Base-by-base conservation (phyloP, 2,113 vertebrate species). In the Ictalurus punctatus region DNA sequence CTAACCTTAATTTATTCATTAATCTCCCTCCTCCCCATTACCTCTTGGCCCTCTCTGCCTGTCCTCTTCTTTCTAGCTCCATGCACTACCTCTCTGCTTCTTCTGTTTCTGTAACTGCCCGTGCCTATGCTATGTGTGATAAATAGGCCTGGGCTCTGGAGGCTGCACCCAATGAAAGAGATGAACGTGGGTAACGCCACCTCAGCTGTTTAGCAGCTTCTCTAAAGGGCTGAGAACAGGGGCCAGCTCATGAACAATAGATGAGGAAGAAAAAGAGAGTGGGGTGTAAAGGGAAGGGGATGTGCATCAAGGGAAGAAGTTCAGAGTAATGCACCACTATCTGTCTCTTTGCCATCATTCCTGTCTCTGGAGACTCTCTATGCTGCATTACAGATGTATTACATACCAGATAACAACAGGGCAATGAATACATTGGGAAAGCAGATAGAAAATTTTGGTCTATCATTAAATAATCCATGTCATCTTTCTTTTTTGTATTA, bases 121-220 rank as follows among this genome's bases (percentile, higher is more conserved):
- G 37, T 82, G 76, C n/a, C 17, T 87, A 80, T 82, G 76, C 23
- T 65, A 37, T 71, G 73, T 58, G 52, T 86, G 76, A 86, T 89
- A 69, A 82, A 86, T 81, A 73, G 56, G 88, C 63, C 54, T 86
- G 78, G 52, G 54, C 88, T 37, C 54, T 83, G 34, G 88, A 71
- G 88, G 81, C 63, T 86, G 44, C 84, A 56, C 76, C 69, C 48
- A 80, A 10, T 74, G 88, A 73, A 81, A 52, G 65, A 86, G 88
- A 89, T 86, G 79, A 81, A 82, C 69, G 65, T 48, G 37, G 63
- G 63, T 74, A 86, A 89, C 14, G 48, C 88, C 84, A 89, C 76
- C 76, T 86, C 73, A 89, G 88, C 88, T 89, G 74, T 86, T 89
- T 80, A 86, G 84, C 78, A 73, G 52, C 61, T 27, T 82, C 59